Conservation (phyloP, 2,797 vertebrate genomes). For the Coregonus suidteri region DNA sequence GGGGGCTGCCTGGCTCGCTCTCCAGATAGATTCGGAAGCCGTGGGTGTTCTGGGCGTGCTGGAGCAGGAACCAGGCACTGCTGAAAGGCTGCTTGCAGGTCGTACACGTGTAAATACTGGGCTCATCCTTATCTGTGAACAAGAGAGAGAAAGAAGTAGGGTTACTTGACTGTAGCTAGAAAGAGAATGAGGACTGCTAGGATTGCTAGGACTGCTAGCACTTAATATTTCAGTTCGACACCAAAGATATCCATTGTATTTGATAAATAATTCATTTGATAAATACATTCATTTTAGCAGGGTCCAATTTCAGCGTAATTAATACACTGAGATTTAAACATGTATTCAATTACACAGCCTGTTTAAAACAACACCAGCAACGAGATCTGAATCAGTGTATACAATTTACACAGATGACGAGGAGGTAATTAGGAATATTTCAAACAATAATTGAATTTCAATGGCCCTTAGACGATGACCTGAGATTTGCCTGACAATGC, state of each 20-base stretch:
- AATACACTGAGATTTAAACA: constrained; percentile 8
- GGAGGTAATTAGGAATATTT: constrained; percentile 66
- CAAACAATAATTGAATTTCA: constrained; percentile 77
- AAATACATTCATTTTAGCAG: too few species aligned
- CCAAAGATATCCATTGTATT: not conserved
- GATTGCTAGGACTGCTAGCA: not conserved
- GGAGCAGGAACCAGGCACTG: constrained; percentile 98
- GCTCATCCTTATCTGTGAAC: constrained; percentile 93
- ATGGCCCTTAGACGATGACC: constrained; percentile 76
- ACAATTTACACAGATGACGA: constrained; percentile 57
- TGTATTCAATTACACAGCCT: constrained; percentile 1
- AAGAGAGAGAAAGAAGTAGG: constrained; percentile 66
- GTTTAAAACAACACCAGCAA: constrained; percentile 23
- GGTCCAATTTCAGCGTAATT: not conserved
- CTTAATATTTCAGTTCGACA: not conserved
- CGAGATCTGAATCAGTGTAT: constrained; percentile 51
- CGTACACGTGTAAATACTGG: constrained; percentile 98
- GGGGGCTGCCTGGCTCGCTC: constrained; percentile 95
- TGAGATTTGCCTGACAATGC: constrained; percentile 80
- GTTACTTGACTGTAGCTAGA: constrained; percentile 20
- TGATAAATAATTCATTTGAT: not conserved
- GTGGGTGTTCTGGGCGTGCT: constrained; percentile 98
- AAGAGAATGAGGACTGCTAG: not conserved
- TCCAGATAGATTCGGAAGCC: constrained; percentile 99
- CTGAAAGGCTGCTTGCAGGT: constrained; percentile 98